Conservation (phyloP, 1,140 invertebrate genomes). For the Caenorhabditis briggsae region DNA sequence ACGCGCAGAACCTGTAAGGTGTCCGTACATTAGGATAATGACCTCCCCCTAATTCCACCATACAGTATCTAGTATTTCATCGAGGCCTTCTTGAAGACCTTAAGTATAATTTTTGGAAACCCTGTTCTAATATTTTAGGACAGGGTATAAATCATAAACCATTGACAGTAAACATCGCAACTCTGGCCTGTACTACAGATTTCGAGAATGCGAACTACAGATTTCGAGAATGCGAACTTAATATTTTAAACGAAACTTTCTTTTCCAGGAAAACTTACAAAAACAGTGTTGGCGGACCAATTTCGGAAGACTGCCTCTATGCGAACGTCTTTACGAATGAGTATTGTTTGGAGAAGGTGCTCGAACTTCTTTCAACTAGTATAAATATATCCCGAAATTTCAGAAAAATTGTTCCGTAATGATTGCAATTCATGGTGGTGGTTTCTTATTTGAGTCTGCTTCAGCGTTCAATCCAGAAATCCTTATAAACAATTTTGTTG, state of each 20-base stretch:
- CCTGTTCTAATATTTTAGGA: neutral
- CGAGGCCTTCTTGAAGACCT: neutral
- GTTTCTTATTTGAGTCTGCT: slow-evolving; percentile 31
- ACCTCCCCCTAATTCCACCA: no score
- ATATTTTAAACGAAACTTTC: neutral
- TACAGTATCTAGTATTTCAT: no score
- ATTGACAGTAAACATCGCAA: no score
- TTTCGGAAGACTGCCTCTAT: slow-evolving; percentile 60
- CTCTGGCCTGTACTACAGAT: no score
- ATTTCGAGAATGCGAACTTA: no score
- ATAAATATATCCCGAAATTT: neutral
- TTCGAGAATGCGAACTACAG: no score
- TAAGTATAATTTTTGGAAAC: neutral
- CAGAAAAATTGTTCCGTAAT: slow-evolving; percentile 60
- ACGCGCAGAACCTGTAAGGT: no score
- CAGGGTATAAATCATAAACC: neutral
- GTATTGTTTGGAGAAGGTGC: neutral
- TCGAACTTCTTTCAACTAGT: neutral
- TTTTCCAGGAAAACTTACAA: slow-evolving; percentile 56
- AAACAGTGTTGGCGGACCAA: slow-evolving; percentile 17
- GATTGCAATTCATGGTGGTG: slow-evolving; percentile 59
- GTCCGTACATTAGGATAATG: no score
- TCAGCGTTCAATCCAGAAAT: slow-evolving; percentile 47
- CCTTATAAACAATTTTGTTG: slow-evolving; percentile 61
- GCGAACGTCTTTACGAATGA: slow-evolving; percentile 48